Percentiles rank a stretch among this genome's conserved stretches.
These are phyloP conservation scores for Ennomos fuscantarius DNA, from an alignment of 2,888 invertebrate genomes.

Conservation along the genomic window DNA sequence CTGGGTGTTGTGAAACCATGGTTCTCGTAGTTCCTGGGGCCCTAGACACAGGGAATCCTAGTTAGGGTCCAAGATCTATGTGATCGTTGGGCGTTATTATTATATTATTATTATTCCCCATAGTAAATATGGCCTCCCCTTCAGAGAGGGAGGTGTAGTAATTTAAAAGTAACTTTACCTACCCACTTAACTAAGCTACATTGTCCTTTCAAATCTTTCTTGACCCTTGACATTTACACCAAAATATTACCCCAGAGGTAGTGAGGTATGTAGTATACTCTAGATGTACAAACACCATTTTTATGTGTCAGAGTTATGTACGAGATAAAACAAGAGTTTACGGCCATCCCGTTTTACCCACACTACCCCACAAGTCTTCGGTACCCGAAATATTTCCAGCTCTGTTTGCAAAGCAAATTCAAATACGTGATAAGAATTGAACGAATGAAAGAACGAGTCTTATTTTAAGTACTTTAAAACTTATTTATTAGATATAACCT, in stretches of 20 bases:
- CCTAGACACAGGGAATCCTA: no score
- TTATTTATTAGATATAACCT: no score
- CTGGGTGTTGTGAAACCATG: no score
- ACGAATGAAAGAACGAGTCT: no score
- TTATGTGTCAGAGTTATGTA: constrained; percentile 28
- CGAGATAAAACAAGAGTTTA: constrained; percentile 30
- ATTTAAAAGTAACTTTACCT: background rate
- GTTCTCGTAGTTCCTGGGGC: no score
- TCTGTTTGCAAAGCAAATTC: constrained; percentile 1
- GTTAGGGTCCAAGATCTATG: no score
- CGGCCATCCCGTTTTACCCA: constrained; percentile 9
- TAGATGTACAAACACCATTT: constrained; percentile 19
- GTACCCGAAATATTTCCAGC: constrained; percentile 11
- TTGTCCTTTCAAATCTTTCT: constrained; percentile 2
- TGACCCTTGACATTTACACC: constrained; percentile 21
- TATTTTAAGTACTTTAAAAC: no score
- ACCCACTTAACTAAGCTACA: background rate
- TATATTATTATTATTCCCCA: no score
- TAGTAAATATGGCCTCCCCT: no score
- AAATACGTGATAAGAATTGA: background rate
- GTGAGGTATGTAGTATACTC: constrained; percentile 15
- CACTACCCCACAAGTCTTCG: constrained; percentile 7
- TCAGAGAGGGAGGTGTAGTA: no score
- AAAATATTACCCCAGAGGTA: constrained; percentile 19
- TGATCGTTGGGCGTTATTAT: no score